Conservation (phyloP, 92 coral and sea anemone species). For the Actinernus sp. region DNA sequence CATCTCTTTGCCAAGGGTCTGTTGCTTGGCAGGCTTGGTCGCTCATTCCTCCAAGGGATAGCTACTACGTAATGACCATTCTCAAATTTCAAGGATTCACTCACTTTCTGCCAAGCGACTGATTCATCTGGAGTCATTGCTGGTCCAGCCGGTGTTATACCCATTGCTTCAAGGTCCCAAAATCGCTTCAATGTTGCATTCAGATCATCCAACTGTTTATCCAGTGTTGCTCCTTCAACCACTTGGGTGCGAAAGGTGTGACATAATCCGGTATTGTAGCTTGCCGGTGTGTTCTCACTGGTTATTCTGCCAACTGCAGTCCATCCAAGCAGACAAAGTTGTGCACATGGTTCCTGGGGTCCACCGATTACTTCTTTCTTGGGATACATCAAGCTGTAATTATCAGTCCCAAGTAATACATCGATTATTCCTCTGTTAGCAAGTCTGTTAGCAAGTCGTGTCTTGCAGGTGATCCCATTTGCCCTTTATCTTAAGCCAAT, state of each 20-base stretch:
- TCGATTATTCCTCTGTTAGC: no score
- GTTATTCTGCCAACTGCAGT: constrained; percentile 54
- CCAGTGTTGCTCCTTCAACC: not conserved
- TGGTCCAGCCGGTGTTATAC: constrained; percentile 33
- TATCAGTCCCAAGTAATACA: no score
- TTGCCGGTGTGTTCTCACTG: not conserved
- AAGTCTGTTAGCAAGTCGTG: no score
- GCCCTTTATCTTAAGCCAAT: no score
- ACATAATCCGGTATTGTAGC: constrained; percentile 27
- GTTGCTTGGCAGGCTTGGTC: constrained; percentile 49
- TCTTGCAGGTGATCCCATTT: no score
- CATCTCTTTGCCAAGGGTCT: constrained; percentile 27
- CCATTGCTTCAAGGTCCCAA: constrained; percentile 68
- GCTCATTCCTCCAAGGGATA: constrained; percentile 59
- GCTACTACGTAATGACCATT: constrained; percentile 34
- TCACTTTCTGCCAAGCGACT: constrained; percentile 38
- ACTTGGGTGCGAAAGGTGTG: constrained; percentile 45
- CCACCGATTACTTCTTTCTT: no score
- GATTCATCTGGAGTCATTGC: constrained; percentile 43
- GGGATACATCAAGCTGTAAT: no score
- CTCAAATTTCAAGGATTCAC: constrained; percentile 31
- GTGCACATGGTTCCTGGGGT: no score
- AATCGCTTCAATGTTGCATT: constrained; percentile 34
- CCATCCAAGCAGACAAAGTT: constrained; percentile 61
- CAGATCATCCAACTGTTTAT: constrained; percentile 2